Base-by-base conservation (phyloP, 2,113 vertebrate genomes). In the Prunella fulvescens region DNA sequence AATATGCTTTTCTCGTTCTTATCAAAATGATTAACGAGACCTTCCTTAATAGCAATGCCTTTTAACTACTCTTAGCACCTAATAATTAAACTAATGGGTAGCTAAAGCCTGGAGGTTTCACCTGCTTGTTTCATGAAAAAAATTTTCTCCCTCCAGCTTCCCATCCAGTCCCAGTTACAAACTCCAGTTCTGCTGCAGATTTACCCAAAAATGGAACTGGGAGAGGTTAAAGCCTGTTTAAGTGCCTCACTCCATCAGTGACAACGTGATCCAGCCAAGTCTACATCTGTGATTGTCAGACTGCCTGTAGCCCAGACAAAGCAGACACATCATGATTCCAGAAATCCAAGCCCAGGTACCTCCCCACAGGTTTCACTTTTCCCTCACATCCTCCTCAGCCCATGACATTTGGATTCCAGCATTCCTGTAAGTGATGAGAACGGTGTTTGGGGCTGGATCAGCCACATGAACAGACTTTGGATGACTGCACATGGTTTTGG, bases 1-100 rank as follows among this genome's bases (percentile, higher is more conserved):
- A 97, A 92, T 86, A 79, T 25, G n/a, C 31, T 81, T 88, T 93
- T 37, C 70, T 86, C 9, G 7, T 82, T 86, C 82, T 91, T 88
- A 79, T 81, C 78, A 90, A 90, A 88, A 66, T 60, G 25, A 94
- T 84, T 95, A 91, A 93, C 39, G 39, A 88, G 74, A 53, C 25
- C 31, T 69, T 64, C 15, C 70, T 73, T 96, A 93, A 72, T 33
- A 50, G 35, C 0, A 0, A 72, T 44, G 23, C 0, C 0, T 54
- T 93, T 93, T 76, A 94, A 73, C 64, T 74, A 78, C 62, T 53
- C 31, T 89, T 96, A 76, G 31, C 82, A 78, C 40, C 56, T 31
- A 84, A 78, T 56, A 35, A 61, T 93, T 91, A 71, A 90, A 76
- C 15, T 45, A 92, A 80, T 33, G 22, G 10, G 18, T n/a, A 78